Percentiles rank a stretch among this genome's conserved stretches.
Evolutionary conservation across 2,888 invertebrate genomes (phyloP).

Genomic region (Argyresthia albistria): DNA sequence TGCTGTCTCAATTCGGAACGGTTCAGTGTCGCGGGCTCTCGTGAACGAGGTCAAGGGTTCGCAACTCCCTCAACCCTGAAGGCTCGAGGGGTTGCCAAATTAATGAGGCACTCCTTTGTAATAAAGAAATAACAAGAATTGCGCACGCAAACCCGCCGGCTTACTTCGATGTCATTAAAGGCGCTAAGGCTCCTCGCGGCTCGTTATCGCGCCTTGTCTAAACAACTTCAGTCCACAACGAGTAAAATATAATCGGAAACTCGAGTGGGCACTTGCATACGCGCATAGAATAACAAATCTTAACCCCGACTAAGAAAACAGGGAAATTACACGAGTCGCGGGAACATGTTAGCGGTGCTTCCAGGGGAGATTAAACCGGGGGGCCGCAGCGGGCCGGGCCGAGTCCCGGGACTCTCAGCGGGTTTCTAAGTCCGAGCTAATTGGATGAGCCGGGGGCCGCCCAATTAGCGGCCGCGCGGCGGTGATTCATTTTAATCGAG

Average conservation of each 20-base stretch:
- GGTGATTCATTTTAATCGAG: constrained; percentile 69
- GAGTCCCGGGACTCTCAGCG: constrained; percentile 33
- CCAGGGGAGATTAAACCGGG: constrained; percentile 3
- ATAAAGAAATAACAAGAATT: constrained; percentile 74
- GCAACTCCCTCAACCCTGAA: constrained; percentile 58
- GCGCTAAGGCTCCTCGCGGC: constrained; percentile 55
- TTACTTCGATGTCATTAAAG: constrained; percentile 61
- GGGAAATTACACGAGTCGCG: background rate
- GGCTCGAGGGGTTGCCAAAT: constrained; percentile 64
- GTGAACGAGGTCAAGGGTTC: constrained; percentile 69
- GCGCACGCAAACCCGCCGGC: constrained; percentile 64
- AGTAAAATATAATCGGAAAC: constrained; percentile 15
- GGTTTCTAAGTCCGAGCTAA: constrained; percentile 69
- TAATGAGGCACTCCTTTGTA: constrained; percentile 74
- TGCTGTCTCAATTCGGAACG: constrained; percentile 52
- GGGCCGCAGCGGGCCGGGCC: constrained; percentile 16
- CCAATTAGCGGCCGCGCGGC: constrained; percentile 58
- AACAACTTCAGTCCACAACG: constrained; percentile 52
- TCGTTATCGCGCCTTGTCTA: constrained; percentile 60
- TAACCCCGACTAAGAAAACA: background rate
- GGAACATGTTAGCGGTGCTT: background rate
- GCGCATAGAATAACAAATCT: background rate
- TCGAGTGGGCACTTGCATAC: background rate
- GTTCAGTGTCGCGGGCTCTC: constrained; percentile 56
- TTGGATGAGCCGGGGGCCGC: constrained; percentile 60